These are phyloP conservation scores for Thaleichthys pacificus DNA, from an alignment of 2,797 vertebrate genomes.

Conservation along the genomic window DNA sequence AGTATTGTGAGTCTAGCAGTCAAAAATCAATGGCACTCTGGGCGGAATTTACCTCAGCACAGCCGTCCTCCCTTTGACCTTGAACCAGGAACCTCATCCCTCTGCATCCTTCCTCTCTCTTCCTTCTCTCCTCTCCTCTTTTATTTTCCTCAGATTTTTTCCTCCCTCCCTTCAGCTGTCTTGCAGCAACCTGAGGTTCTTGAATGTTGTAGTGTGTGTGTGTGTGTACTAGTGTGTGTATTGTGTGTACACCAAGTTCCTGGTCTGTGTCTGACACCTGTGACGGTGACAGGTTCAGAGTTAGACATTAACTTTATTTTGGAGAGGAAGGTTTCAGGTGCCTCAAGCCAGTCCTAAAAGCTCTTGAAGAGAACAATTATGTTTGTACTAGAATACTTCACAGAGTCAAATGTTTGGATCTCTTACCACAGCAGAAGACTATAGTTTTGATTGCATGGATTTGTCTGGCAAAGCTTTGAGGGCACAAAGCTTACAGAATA, in stretches of 20 bases:
- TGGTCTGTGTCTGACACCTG: neutral
- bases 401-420: neutral
- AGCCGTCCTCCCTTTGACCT: constrained; percentile 43
- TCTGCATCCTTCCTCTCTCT: constrained; percentile 2
- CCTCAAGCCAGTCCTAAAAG: neutral
- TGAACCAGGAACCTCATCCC: constrained; percentile 37
- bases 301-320: neutral
- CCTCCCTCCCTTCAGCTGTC: constrained; percentile 10
- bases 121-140: constrained; percentile 14
- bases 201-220: neutral
- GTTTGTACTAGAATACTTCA: too few species aligned
- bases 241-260: neutral
- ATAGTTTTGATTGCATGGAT: constrained; percentile 15
- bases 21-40: constrained; percentile 35
- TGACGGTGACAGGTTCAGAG: neutral
- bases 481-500: neutral
- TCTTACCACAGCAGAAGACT: neutral
- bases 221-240: constrained; percentile 7
- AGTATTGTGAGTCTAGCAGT: constrained; percentile 21
- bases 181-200: neutral
- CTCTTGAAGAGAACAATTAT: constrained; percentile 11
- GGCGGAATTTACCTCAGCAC: constrained; percentile 35
- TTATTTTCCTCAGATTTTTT: neutral
- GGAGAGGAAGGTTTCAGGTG: neutral
- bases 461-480: constrained; percentile 20